These are phyloP conservation scores for Yponomeuta evonymella DNA, from an alignment of 2,888 invertebrate species.

Conservation along the genomic window DNA sequence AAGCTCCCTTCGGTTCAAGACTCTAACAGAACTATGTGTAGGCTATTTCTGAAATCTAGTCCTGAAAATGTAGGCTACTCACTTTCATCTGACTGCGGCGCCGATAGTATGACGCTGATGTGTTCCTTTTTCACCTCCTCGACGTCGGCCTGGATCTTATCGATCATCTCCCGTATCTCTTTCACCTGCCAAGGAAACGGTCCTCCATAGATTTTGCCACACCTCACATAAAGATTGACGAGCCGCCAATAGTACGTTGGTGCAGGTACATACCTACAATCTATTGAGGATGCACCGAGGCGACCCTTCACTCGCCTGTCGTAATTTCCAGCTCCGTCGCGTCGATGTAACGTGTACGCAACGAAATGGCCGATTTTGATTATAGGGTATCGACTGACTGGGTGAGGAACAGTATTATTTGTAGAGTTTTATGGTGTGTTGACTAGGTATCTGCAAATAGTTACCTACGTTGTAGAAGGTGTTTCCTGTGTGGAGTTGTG, in stretches of 20 bases:
- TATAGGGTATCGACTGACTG: no score
- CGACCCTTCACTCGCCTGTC: not conserved
- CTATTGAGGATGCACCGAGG: not conserved
- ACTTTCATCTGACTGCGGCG: constrained; percentile 99
- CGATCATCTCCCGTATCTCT: constrained; percentile 99
- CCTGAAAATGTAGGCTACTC: constrained; percentile 60
- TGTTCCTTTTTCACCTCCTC: constrained; percentile 99
- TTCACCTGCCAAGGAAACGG: constrained; percentile 83
- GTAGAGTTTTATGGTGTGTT: no score
- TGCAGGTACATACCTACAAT: not conserved
- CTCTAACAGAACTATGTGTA: no score
- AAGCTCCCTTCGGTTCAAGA: no score
- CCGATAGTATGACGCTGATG: constrained; percentile 98
- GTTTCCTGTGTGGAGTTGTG: no score
- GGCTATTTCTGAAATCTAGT: no score
- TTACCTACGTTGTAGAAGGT: no score
- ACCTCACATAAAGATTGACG: no score
- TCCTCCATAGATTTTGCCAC: no score
- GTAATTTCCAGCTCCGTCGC: not conserved
- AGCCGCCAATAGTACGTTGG: not conserved
- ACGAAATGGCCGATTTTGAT: not conserved
- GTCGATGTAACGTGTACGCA: not conserved
- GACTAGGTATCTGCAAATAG: no score
- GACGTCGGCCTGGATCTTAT: constrained; percentile 99
- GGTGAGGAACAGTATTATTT: no score